Evolutionary conservation across 2,113 vertebrate species (phyloP).

Genomic region (Gadus macrocephalus): DNA sequence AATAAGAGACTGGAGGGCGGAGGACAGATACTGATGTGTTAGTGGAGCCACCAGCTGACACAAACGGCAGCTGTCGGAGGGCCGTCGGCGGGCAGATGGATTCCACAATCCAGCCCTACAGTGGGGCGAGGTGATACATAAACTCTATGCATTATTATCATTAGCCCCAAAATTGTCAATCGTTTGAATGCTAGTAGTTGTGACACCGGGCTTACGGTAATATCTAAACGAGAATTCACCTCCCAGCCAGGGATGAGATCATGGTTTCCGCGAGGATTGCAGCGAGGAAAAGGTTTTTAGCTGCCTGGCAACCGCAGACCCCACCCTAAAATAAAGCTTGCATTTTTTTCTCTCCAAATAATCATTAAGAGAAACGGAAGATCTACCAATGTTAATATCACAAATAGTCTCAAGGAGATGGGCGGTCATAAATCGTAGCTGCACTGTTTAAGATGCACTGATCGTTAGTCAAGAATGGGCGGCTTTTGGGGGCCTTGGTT

Average conservation of each 20-base stretch:
- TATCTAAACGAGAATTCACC: conserved; percentile 65
- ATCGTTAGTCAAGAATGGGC: conserved; percentile 27
- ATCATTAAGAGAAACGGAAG: conserved; percentile 34
- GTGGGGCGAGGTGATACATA: no score
- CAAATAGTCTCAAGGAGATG: conserved; percentile 17
- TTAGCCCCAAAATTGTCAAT: background rate
- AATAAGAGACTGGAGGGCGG: conserved; percentile 38
- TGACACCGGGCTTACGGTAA: conserved; percentile 51
- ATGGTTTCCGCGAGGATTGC: conserved; percentile 61
- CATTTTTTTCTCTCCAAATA: conserved; percentile 29
- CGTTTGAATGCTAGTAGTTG: background rate
- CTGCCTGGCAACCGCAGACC: conserved; percentile 61
- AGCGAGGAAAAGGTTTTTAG: conserved; percentile 40
- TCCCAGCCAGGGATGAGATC: conserved; percentile 65
- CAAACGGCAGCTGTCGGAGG: conserved; percentile 68
- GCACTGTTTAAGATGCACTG: conserved; percentile 1
- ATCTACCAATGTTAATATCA: background rate
- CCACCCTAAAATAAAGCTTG: conserved; percentile 66
- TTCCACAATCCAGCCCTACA: background rate
- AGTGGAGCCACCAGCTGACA: conserved; percentile 73
- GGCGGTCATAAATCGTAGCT: background rate
- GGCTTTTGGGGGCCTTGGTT: conserved; percentile 41
- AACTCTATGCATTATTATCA: no score
- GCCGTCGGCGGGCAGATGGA: conserved; percentile 43
- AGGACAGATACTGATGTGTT: conserved; percentile 26